Evolutionary conservation across 2,888 invertebrate species (phyloP).

Genomic region (Tethea ocularis): DNA sequence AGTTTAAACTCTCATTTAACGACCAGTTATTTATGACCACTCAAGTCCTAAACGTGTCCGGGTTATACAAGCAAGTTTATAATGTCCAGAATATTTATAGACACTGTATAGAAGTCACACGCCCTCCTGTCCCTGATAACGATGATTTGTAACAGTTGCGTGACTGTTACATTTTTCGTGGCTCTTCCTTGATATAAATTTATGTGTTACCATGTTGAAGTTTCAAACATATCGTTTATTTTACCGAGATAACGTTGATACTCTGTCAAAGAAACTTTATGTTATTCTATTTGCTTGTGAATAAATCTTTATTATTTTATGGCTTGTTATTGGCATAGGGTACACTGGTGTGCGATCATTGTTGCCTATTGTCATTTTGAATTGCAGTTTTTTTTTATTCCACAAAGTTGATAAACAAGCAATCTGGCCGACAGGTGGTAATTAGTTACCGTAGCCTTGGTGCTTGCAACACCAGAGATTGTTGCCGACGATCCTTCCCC

Average conservation of each 20-base stretch:
- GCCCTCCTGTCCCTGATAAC: slow-evolving; percentile 18
- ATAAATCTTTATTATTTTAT: too few species aligned
- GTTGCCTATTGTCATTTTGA: too few species aligned
- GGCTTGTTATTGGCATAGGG: too few species aligned
- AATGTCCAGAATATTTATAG: neutral
- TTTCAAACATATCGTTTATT: neutral
- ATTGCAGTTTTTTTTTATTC: too few species aligned
- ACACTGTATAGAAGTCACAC: neutral
- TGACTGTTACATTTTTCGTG: slow-evolving; percentile 18
- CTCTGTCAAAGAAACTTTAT: neutral
- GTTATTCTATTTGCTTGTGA: neutral
- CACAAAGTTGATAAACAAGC: too few species aligned
- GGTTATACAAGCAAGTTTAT: neutral
- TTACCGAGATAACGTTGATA: neutral
- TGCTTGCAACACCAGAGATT: too few species aligned
- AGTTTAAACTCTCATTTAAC: too few species aligned
- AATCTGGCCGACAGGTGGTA: too few species aligned
- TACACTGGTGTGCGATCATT: too few species aligned
- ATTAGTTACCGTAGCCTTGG: too few species aligned
- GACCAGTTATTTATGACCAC: too few species aligned
- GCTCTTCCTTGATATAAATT: slow-evolving; percentile 1
- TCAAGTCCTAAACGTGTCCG: neutral
- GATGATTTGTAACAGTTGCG: slow-evolving; percentile 30
- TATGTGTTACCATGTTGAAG: slow-evolving; percentile 1
- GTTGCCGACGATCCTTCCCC: too few species aligned